Evolutionary conservation across 2,888 invertebrate species (phyloP).

Genomic region (Marasmarcha lunaedactyla): DNA sequence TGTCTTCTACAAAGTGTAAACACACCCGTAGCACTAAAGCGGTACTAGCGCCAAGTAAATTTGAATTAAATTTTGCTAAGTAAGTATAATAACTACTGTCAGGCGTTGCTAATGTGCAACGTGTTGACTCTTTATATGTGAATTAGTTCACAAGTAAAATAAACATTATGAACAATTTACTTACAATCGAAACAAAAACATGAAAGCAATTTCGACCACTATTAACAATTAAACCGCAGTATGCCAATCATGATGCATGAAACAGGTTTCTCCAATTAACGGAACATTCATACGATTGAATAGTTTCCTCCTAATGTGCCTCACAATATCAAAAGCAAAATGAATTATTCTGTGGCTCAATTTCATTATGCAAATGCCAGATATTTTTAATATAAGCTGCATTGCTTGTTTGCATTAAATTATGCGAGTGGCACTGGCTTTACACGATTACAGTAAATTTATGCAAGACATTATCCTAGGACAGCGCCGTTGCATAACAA

Average conservation of each 20-base stretch:
- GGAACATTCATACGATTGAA: constrained; percentile 36
- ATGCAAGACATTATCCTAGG: constrained; percentile 66
- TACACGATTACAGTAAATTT: constrained; percentile 61
- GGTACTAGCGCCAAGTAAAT: constrained; percentile 5
- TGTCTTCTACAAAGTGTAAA: constrained; percentile 8
- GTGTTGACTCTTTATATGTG: too few species aligned
- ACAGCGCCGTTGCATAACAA: constrained; percentile 60
- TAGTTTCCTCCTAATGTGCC: constrained; percentile 18
- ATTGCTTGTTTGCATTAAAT: constrained; percentile 45
- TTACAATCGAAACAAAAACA: constrained; percentile 4
- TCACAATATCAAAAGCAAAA: constrained; percentile 14
- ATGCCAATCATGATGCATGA: constrained; percentile 33
- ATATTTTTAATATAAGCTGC: constrained; percentile 28
- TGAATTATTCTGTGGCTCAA: too few species aligned
- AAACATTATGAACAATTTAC: too few species aligned
- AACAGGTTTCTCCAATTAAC: constrained; percentile 48
- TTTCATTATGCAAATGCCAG: constrained; percentile 3
- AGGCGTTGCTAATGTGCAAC: neutral
- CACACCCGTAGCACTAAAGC: neutral
- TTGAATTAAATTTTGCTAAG: neutral
- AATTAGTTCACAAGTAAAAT: too few species aligned
- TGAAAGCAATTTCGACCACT: constrained; percentile 27
- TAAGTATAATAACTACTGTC: neutral
- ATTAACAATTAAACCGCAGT: constrained; percentile 28
- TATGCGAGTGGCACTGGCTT: constrained; percentile 54